A percentile compares a stretch with the other conserved stretches of the same genome.
These are phyloP conservation scores for Cinclus cinclus DNA, from an alignment of 2,113 vertebrate species.

Conservation along the genomic window DNA sequence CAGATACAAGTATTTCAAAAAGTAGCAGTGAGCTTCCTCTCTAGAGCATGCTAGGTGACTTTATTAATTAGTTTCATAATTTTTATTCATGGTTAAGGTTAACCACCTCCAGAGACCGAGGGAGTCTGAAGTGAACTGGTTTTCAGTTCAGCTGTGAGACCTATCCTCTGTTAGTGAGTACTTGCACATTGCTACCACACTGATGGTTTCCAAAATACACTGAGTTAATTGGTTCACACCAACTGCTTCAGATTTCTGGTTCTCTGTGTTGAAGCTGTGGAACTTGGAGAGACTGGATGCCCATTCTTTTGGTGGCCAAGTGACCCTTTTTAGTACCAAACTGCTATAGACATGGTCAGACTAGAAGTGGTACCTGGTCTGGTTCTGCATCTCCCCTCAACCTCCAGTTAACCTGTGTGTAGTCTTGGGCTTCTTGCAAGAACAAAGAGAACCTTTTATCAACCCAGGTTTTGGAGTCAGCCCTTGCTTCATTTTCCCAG, in stretches of 20 bases:
- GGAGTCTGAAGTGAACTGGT: not conserved
- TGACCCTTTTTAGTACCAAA: not conserved
- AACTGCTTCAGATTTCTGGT: not conserved
- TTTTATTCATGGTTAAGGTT: not conserved
- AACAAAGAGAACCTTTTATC: not conserved
- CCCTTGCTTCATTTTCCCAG: constrained; percentile 31
- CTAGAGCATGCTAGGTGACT: not conserved
- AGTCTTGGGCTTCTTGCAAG: not conserved
- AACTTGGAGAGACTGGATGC: not conserved
- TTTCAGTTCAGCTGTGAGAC: not conserved
- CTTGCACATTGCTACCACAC: not conserved
- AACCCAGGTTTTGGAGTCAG: not conserved
- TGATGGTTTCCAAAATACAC: not conserved
- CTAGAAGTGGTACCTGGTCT: not conserved
- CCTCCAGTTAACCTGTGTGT: not conserved
- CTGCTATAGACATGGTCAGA: not conserved
- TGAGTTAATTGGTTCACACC: fast-evolving
- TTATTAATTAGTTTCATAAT: not conserved
- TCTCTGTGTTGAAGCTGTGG: not conserved
- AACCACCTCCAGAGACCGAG: not conserved
- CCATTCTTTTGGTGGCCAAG: not conserved
- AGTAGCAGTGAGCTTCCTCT: not conserved
- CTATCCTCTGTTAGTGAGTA: fast-evolving
- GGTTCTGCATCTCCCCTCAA: not conserved
- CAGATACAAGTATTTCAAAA: not conserved